phyloP scores from a whole-genome alignment of 2,888 invertebrate genomes.

The Coelopa pilipes region DNA sequence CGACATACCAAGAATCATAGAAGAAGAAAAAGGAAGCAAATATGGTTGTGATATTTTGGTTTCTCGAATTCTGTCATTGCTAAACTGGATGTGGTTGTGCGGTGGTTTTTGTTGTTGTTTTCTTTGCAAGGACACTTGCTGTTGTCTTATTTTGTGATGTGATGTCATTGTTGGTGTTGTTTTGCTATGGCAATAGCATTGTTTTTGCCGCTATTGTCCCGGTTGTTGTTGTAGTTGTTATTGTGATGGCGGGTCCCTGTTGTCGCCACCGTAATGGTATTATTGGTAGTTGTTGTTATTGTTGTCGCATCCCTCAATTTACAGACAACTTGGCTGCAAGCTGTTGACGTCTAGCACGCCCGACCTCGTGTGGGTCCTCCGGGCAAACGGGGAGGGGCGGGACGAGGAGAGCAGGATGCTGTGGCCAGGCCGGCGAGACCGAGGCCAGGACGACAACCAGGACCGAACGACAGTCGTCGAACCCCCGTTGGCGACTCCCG shows the following conservation, averaged over 20 bases:
- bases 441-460: not conserved
- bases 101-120: not conserved
- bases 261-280: conserved; percentile 9
- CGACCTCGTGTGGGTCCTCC: not conserved
- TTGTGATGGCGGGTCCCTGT: not conserved
- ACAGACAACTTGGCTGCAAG: conserved; percentile 37
- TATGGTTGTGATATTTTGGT: too few species aligned
- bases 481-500: not conserved
- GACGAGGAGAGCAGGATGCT: too few species aligned
- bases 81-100: too few species aligned
- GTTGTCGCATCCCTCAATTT: conserved; percentile 29
- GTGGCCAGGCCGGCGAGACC: too few species aligned
- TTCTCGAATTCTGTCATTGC: conserved; percentile 18
- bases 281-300: conserved; percentile 6
- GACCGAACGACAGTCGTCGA: not conserved
- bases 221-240: not conserved
- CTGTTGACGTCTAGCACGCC: conserved; percentile 33
- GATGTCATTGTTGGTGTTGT: conserved; percentile 18
- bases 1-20: too few species aligned
- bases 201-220: not conserved
- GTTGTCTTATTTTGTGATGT: conserved; percentile 21
- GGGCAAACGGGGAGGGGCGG: not conserved
- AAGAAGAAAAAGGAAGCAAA: too few species aligned
- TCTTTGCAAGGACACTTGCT: not conserved
- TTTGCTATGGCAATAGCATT: conserved; percentile 1